Base-by-base conservation (phyloP, 2,113 vertebrate genomes). In the Eleginops maclovinus region DNA sequence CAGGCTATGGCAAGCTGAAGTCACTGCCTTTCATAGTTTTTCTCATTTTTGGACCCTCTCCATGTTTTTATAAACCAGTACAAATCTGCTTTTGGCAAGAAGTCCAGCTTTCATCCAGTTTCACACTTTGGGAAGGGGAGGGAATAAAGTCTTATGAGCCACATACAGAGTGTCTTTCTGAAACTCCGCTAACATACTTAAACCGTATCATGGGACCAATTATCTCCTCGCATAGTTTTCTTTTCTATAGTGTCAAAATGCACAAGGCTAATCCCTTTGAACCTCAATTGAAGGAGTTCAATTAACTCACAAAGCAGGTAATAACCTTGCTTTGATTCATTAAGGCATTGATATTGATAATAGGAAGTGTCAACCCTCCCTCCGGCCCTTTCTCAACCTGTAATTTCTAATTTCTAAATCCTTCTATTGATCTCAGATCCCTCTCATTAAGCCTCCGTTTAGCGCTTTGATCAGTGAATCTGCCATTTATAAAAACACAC, bases 401-500 rank as follows among this genome's bases (percentile, higher is more conserved):
- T 40, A 75, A 63, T 46, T 78, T 55, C 19, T 75, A 15, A 55
- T 74, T 58, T 73, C 43, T 70, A 72, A 36, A 31, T 55, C 12
- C 4, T 17, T 65, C 67, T 21, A 79, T 68, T 87, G 78, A 89
- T 84, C 79, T 85, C 65, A 68, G 61, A 63, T 66, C 43, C 77
- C 54, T 84, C 78, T 88, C 47, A 84, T 89, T 88, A 75, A 81
- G 31, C 43, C 67, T 67, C 80, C 41, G 79, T 82, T 89, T 43
- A 75, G 12, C 0, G 14, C 86, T 90, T 90, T 86, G 80, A 93
- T 91, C 65, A 58, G 71, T 66, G 49, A 62, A 60, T 72, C 11
- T 1, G 9, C 24, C 59, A 47, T 79, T 79, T 67, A 85, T 80
- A 89, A 13, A 86, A 81, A 87, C 41, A 65, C 28, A 56, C 26